Percentiles rank a stretch among this genome's conserved stretches.
phyloP scores from a whole-genome alignment of 2,797 vertebrate genomes.

The Eulemur rubriventer region DNA sequence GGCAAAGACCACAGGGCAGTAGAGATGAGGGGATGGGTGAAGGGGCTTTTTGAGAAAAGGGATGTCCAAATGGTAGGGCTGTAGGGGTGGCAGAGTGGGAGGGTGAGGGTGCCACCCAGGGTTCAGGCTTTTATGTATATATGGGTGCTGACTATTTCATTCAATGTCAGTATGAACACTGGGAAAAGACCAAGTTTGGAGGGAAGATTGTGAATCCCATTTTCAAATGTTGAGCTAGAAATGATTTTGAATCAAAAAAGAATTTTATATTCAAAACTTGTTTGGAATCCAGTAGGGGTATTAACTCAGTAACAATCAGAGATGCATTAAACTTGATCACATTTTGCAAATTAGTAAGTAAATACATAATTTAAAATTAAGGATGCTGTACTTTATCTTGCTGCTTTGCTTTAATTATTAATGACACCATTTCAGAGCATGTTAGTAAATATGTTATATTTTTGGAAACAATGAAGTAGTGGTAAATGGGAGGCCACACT shows the following conservation, averaged over 20 bases:
- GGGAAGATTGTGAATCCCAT: not conserved
- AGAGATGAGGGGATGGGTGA: too few species aligned
- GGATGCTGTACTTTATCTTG: not conserved
- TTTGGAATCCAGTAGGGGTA: not conserved
- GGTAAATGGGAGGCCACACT: conserved; percentile 1
- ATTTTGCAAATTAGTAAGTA: conserved; percentile 59
- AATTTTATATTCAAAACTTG: not conserved
- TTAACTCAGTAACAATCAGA: conserved; percentile 42
- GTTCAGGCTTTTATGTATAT: not conserved
- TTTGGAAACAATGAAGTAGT: conserved; percentile 46
- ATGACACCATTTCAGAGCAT: not conserved
- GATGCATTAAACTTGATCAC: conserved; percentile 11
- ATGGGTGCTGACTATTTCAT: not conserved
- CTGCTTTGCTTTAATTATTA: conserved; percentile 54
- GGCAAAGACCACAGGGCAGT: not conserved
- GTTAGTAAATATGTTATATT: conserved; percentile 52
- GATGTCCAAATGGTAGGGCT: not conserved
- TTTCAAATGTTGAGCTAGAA: conserved; percentile 22
- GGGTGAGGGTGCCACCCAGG: not conserved
- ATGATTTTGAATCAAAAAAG: conserved; percentile 16
- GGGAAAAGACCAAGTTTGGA: not conserved
- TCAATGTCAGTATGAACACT: not conserved
- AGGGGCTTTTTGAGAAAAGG: not conserved
- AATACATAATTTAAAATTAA: conserved; percentile 56
- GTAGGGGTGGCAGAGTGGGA: not conserved